Percentiles rank a stretch among this genome's conserved stretches.
phyloP scores from a whole-genome alignment of 1,140 invertebrate species.

The Thaumetopoea pityocampa region DNA sequence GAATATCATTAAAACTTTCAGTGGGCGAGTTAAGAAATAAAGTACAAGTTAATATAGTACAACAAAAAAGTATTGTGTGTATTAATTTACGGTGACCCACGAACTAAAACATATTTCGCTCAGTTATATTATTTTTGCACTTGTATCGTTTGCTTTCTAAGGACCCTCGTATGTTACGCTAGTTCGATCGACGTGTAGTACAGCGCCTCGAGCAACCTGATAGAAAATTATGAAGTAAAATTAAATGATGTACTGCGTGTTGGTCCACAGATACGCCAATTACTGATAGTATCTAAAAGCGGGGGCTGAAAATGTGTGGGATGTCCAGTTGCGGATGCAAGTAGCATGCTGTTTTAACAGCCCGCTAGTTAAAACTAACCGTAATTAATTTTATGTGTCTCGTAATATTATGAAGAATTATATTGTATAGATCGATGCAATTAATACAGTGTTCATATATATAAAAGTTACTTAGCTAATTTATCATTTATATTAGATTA shows the following conservation, averaged over 20 bases:
- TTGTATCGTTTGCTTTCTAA: neutral
- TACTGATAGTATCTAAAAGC: constrained; percentile 57
- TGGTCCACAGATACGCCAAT: constrained; percentile 67
- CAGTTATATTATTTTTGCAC: too few relatives aligned
- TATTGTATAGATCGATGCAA: constrained; percentile 4
- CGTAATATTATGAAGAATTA: constrained; percentile 23
- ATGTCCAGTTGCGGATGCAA: constrained; percentile 43
- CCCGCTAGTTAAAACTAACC: constrained; percentile 46
- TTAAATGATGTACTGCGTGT: constrained; percentile 70
- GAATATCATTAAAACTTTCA: too few relatives aligned
- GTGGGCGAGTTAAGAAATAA: too few relatives aligned
- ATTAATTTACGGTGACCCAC: too few relatives aligned
- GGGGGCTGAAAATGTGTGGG: constrained; percentile 57
- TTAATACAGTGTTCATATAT: constrained; percentile 19
- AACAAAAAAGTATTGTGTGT: too few relatives aligned
- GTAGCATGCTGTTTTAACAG: constrained; percentile 46
- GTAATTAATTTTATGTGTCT: constrained; percentile 53
- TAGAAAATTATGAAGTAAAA: constrained; percentile 75
- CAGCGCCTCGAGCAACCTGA: constrained; percentile 50
- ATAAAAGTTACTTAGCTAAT: constrained; percentile 7
- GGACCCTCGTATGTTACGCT: neutral
- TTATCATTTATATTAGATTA: neutral
- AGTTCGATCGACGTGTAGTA: constrained; percentile 35
- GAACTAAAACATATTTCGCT: too few relatives aligned
- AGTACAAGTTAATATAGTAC: too few relatives aligned